Evolutionary conservation across 2,113 vertebrate species (phyloP).

Genomic region (Ophthalmolycus amberensis): DNA sequence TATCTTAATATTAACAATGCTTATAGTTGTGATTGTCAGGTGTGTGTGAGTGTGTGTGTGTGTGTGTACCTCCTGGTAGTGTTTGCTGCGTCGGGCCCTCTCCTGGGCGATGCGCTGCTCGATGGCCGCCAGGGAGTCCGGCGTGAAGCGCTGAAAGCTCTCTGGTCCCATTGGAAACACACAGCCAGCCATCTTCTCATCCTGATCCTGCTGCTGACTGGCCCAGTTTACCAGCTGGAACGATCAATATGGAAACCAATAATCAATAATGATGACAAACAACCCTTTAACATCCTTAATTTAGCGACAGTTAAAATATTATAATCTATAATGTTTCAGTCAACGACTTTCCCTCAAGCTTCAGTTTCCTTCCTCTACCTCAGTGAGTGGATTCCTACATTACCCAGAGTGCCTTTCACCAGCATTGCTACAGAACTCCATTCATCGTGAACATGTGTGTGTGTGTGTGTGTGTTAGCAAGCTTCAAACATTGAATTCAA

Average conservation of each 20-base stretch:
- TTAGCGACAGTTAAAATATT: not conserved
- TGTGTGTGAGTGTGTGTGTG: constrained; percentile 11
- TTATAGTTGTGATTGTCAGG: not conserved
- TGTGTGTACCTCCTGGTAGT: constrained; percentile 70
- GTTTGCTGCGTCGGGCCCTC: constrained; percentile 64
- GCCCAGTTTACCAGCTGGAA: constrained; percentile 66
- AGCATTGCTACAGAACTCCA: not conserved
- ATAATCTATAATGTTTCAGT: not conserved
- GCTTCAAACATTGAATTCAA: too few species aligned
- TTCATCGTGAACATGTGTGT: too few species aligned
- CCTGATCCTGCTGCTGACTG: constrained; percentile 78
- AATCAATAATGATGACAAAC: not conserved
- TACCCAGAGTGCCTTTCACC: constrained; percentile 3
- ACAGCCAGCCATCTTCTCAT: constrained; percentile 82
- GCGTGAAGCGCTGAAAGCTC: constrained; percentile 81
- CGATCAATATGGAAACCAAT: not conserved
- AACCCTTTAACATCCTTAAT: not conserved
- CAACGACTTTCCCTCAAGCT: not conserved
- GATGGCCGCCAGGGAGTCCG: constrained; percentile 80
- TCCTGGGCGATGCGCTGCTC: constrained; percentile 78
- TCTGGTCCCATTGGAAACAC: constrained; percentile 83
- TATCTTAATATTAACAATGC: not conserved
- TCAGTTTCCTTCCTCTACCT: not conserved
- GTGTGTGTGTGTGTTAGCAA: too few species aligned
- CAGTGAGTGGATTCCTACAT: not conserved